Evolutionary conservation across 2,888 invertebrate species (phyloP).

Genomic region (Pachycephus smyrnensis): DNA sequence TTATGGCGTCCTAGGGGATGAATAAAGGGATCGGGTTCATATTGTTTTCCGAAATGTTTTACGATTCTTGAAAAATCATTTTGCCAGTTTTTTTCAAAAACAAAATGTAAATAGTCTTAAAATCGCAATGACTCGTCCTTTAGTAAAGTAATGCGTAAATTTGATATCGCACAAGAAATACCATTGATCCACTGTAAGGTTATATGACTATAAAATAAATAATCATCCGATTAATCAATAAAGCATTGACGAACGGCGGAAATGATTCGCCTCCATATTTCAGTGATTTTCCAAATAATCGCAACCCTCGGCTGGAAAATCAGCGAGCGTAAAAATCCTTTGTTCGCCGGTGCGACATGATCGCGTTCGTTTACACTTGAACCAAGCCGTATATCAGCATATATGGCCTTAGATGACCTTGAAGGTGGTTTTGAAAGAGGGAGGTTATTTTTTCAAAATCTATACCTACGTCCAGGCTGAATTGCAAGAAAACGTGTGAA

Average conservation of each 20-base stretch:
- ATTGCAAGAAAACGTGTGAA: constrained; percentile 44
- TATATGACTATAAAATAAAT: background rate
- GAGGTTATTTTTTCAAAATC: background rate
- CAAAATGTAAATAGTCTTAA: background rate
- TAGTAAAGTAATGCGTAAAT: background rate
- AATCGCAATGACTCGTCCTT: background rate
- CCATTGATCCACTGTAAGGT: too few relatives aligned
- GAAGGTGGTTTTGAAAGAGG: background rate
- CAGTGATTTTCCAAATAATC: background rate
- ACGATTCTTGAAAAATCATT: background rate
- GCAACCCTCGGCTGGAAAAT: background rate
- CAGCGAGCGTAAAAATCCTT: background rate
- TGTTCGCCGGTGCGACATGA: background rate
- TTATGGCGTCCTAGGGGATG: background rate
- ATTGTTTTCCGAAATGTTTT: background rate
- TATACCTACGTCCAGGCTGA: background rate
- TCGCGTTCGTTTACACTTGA: background rate
- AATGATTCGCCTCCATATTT: background rate
- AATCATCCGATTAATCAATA: background rate
- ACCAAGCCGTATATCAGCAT: background rate
- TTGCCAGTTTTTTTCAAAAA: background rate
- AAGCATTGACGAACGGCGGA: background rate
- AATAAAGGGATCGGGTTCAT: background rate
- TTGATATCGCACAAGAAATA: too few relatives aligned
- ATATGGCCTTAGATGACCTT: background rate